phyloP scores from a whole-genome alignment of 2,888 invertebrate species.

The Micoletzkya japonica region DNA sequence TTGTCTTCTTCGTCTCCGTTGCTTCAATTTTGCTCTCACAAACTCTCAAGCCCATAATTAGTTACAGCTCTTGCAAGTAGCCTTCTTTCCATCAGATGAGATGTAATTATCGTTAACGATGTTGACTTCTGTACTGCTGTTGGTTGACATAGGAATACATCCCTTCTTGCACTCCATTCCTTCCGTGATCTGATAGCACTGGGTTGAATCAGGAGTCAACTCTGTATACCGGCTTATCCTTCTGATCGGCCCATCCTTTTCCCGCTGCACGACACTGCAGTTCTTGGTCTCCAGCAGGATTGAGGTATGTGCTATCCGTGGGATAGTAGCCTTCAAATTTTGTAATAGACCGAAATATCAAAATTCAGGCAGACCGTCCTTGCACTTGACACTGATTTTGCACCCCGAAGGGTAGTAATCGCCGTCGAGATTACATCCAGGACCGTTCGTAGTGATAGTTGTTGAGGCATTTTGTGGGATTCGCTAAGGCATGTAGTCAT shows the following conservation, averaged over 20 bases:
- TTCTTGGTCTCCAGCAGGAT: constrained; percentile 15
- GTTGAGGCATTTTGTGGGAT: neutral
- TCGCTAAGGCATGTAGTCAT: neutral
- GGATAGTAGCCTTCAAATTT: constrained; percentile 13
- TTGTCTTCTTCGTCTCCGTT: neutral
- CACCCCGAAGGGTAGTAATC: constrained; percentile 22
- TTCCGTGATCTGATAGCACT: neutral
- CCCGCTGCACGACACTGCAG: neutral
- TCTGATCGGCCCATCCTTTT: constrained; percentile 14
- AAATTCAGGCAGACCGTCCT: neutral
- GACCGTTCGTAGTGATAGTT: neutral
- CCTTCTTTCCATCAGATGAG: neutral
- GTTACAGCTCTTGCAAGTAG: neutral
- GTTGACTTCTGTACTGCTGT: neutral
- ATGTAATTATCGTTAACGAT: neutral
- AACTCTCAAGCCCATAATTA: neutral
- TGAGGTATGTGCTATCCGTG: constrained; percentile 15
- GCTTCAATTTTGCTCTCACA: neutral
- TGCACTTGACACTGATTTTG: constrained; percentile 14
- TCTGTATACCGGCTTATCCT: neutral
- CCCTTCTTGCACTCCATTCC: constrained; percentile 14
- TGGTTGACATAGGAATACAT: neutral
- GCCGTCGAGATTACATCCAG: neutral
- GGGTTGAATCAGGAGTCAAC: no score
- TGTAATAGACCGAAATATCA: neutral